Base-by-base conservation (phyloP, 1,140 invertebrate species). In the Platyura marginata region DNA sequence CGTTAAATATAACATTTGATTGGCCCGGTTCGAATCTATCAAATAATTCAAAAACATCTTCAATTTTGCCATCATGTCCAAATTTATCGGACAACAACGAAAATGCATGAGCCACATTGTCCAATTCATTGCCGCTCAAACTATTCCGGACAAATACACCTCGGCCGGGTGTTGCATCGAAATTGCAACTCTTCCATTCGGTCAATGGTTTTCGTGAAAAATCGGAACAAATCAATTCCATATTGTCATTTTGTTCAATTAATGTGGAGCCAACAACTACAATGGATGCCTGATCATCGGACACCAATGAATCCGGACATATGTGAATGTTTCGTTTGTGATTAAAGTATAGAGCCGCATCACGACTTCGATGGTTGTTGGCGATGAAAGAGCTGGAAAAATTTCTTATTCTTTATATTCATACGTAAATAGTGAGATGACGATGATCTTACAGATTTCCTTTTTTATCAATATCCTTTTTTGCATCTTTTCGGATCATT, bases 11-110 rank as follows among this genome's bases (percentile, higher is more conserved):
- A 9, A 61, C 54, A 33, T 61, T 47, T 22, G 47, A 40, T 19
- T 52, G 34, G 40, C 48, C 54, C 46, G 47, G 40, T 29, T 54
- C 47, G 39, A 52, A 61, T 22, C 49, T 43, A 1, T 49, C 51
- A 25, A 61, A 61, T 16, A 61, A 36, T 0, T 47, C 46, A 38
- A 61, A 61, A 2, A 61, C 59, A 51, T 61, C 57, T 18, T 54
- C 46, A 20, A 53, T 25, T 42, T 57, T 57, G 44, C 53, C 51
- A 1, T 21, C 42, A 21, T 47, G 48, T 8, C 58, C 58, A 9
- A 61, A 61, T 33, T 53, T 52, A 13, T 52, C 48, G n/a, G 58
- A 57, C 21, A 61, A 46, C 16, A 51, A 41, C 1, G 50, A 40
- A 40, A 59, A 61, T 35, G 56, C 46, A 40, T 61, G 59, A 45